Conservation (phyloP, 1,140 invertebrate species). For the Cydia strobilella region DNA sequence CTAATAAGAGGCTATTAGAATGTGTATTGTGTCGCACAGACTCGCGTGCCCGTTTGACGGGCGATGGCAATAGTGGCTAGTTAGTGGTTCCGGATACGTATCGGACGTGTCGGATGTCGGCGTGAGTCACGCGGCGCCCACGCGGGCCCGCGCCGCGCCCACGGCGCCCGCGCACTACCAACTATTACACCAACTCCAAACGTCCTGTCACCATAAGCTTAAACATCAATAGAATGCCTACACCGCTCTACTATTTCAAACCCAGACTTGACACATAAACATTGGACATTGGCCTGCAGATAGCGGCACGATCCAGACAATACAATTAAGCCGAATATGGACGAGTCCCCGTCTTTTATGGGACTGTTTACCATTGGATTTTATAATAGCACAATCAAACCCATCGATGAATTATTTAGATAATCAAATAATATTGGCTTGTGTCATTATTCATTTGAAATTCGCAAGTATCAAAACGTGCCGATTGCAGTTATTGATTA, state of each 20-base stretch:
- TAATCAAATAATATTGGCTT: background rate
- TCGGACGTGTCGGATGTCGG: slow-evolving; percentile 78
- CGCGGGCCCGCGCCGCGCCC: slow-evolving; percentile 53
- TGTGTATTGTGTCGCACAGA: slow-evolving; percentile 64
- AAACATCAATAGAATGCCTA: slow-evolving; percentile 10
- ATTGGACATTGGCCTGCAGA: background rate
- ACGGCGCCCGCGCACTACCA: slow-evolving; percentile 52
- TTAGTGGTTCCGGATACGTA: slow-evolving; percentile 79
- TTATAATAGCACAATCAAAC: slow-evolving; percentile 19
- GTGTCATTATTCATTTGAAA: background rate
- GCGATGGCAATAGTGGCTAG: slow-evolving; percentile 64
- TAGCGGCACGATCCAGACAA: slow-evolving; percentile 8
- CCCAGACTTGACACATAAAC: background rate
- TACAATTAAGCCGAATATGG: slow-evolving; percentile 24
- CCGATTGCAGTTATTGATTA: slow-evolving; percentile 5
- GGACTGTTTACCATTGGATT: slow-evolving; percentile 14
- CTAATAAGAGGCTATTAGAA: slow-evolving; percentile 57
- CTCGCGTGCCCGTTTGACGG: slow-evolving; percentile 63
- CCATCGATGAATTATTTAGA: slow-evolving; percentile 12
- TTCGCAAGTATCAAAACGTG: slow-evolving; percentile 16
- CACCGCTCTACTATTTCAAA: background rate
- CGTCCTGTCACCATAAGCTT: slow-evolving; percentile 24
- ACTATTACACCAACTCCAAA: slow-evolving; percentile 19
- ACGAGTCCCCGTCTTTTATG: slow-evolving; percentile 13
- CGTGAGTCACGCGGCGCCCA: slow-evolving; percentile 76